Evolutionary conservation across 2,797 vertebrate species (phyloP), one percentile per base, ranked within the genome.

Genomic region (Orestias chungarensis): DNA sequence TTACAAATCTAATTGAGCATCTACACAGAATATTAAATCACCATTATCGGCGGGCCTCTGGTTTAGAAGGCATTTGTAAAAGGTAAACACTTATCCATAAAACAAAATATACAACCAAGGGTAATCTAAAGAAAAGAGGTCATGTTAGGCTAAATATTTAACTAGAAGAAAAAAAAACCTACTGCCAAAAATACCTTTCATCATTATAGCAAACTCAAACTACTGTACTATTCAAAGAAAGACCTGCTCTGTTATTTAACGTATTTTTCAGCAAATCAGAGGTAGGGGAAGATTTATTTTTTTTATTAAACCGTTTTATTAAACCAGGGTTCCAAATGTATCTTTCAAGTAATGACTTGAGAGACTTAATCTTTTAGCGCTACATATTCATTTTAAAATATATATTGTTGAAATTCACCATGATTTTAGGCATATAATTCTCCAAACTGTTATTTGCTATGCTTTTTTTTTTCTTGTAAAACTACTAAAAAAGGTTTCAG

Each of bases 1-100:
- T 93, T 93, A 93, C 88, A 90, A 92, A 91, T 93, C 86, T 92
- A 93, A 92, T 92, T 91, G 89, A 92, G 90, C 91, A 91, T 92
- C 92, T 92, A 91, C 92, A 92, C 90, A 88, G 88, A 92, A 92
- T 93, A 93, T 92, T 92, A 93, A 91, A 92, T 88, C 76, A 73
- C 79, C 52, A 68, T 90, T 90, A 92, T 92, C 91, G 74, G 74
- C n/a, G 76, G 81, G 81, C 82, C 80, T 88, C 88, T 88, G 87
- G 92, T 91, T 91, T 92, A 85, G 82, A 89, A 88, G 82, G 89
- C 86, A 83, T 88, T 93, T 90, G 86, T 89, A 91, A 92, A n/a
- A 91, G 86, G 87, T 87, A 88, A 89, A 92, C 88, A 79, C 78
- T 87, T 55, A 70, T 77, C 74, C 75, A 86, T 93, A 87, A 93